Evolutionary conservation across 2,113 vertebrate species (phyloP).

Genomic region (Cebus imitator): DNA sequence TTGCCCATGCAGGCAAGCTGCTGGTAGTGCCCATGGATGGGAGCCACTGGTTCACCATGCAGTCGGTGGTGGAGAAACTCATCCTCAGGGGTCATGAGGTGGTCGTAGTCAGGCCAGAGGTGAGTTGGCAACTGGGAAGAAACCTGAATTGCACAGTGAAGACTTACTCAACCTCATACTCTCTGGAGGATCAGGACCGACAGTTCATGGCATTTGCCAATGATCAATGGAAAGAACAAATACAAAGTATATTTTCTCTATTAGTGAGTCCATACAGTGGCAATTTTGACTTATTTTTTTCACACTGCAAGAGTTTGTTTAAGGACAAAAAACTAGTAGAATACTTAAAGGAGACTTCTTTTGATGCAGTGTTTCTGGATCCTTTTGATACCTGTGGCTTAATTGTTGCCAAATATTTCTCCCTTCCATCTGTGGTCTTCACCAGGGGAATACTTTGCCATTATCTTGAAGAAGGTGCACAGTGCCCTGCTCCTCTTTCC

Average conservation of each 20-base stretch:
- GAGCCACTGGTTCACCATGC: slow-evolving; percentile 94
- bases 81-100: slow-evolving; percentile 84
- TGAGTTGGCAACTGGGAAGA: slow-evolving; percentile 74
- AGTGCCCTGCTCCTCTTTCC: slow-evolving; percentile 70
- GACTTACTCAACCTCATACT: slow-evolving; percentile 79
- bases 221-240: fast-evolving
- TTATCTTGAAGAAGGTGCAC: slow-evolving; percentile 11
- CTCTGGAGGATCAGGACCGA: slow-evolving; percentile 67
- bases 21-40: slow-evolving; percentile 90
- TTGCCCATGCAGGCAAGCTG: slow-evolving; percentile 82
- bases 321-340: slow-evolving; percentile 38
- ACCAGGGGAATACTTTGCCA: slow-evolving; percentile 61
- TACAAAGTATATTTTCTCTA: fast-evolving
- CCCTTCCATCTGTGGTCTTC: slow-evolving; percentile 71
- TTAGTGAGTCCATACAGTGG: fast-evolving
- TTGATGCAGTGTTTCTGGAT: slow-evolving; percentile 79
- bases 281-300: fast-evolving
- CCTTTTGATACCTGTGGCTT: slow-evolving; percentile 69
- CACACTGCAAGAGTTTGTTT: slow-evolving; percentile 72
- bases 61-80: slow-evolving; percentile 85
- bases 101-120: slow-evolving; percentile 85
- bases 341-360: slow-evolving; percentile 69
- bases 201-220: fast-evolving
- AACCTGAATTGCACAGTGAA: slow-evolving; percentile 73
- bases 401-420: slow-evolving; percentile 70